Percentiles rank a stretch among this genome's conserved stretches.
phyloP scores from a whole-genome alignment of 30 jellyfish, hydroid and myxozoan species.

The Aurelia sp. region DNA sequence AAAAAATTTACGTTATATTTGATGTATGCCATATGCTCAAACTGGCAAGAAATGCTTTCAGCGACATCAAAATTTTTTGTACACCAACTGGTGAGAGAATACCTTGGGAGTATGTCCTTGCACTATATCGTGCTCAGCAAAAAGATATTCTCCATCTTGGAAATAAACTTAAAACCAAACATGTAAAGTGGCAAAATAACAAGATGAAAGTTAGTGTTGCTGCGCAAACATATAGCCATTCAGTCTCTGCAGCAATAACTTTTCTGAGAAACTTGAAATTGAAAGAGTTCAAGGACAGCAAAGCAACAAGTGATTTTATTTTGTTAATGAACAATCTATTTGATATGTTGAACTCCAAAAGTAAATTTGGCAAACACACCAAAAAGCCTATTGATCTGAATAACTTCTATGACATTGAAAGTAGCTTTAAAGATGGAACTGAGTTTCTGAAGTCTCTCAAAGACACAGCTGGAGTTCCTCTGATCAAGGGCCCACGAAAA shows the following conservation, averaged over 20 bases:
- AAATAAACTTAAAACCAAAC: conserved; percentile 35
- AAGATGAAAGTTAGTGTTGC: conserved; percentile 60
- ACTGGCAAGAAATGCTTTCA: conserved; percentile 56
- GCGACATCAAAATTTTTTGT: conserved; percentile 14
- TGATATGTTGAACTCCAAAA: conserved; percentile 53
- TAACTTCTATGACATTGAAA: conserved; percentile 14
- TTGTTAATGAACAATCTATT: conserved; percentile 26
- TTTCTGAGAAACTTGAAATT: conserved; percentile 13
- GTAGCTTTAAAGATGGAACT: neutral
- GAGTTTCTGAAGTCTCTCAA: conserved; percentile 5
- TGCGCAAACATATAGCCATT: conserved; percentile 60
- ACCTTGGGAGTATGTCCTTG: conserved; percentile 37
- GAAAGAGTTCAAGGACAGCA: conserved; percentile 38
- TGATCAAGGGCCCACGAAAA: conserved; percentile 40
- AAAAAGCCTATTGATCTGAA: conserved; percentile 37
- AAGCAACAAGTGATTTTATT: conserved; percentile 50
- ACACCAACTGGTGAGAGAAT: conserved; percentile 6
- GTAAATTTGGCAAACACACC: conserved; percentile 38
- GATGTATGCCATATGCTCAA: conserved; percentile 65
- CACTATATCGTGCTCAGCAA: conserved; percentile 21
- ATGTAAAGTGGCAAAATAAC: conserved; percentile 64
- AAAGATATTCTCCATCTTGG: conserved; percentile 36
- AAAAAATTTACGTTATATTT: conserved; percentile 21
- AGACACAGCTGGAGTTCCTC: neutral
- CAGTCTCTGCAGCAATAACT: conserved; percentile 58